These are phyloP conservation scores for Autographa gamma DNA, from an alignment of 2,888 invertebrate species.

Conservation along the genomic window DNA sequence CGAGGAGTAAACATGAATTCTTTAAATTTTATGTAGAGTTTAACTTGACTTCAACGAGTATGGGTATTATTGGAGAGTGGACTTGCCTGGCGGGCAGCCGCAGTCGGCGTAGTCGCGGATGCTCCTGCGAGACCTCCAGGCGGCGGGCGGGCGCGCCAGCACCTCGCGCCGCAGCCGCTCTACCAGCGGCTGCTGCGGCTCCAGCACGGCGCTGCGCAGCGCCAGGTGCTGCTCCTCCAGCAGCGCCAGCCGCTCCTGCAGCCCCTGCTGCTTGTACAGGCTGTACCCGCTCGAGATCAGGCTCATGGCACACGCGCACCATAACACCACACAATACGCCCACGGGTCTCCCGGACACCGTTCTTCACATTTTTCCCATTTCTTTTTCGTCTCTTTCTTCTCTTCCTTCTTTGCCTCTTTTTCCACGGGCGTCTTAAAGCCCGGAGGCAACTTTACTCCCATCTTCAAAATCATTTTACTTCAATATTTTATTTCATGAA, in stretches of 20 bases:
- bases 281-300: constrained; percentile 90
- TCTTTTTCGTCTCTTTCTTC: constrained; percentile 73
- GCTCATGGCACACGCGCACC: constrained; percentile 91
- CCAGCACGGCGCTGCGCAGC: constrained; percentile 86
- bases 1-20: too few species aligned
- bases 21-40: too few species aligned
- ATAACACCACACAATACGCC: constrained; percentile 87
- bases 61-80: background rate
- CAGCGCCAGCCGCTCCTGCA: constrained; percentile 85
- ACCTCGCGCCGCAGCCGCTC: constrained; percentile 88
- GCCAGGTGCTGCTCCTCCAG: constrained; percentile 89
- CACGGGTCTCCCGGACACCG: constrained; percentile 81
- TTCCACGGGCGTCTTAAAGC: constrained; percentile 71
- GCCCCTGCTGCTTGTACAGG: constrained; percentile 88
- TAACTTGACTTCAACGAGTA: background rate
- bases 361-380: constrained; percentile 79
- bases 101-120: constrained; percentile 90
- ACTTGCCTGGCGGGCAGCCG: constrained; percentile 92
- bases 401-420: constrained; percentile 70
- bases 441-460: constrained; percentile 79
- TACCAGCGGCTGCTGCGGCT: constrained; percentile 86
- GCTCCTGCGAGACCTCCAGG: constrained; percentile 81
- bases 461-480: constrained; percentile 82
- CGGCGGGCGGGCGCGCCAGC: constrained; percentile 74
- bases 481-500: constrained; percentile 65